These are phyloP conservation scores for Neolamprologus fasciatus DNA, from an alignment of 2,113 vertebrate genomes.

Conservation along the genomic window DNA sequence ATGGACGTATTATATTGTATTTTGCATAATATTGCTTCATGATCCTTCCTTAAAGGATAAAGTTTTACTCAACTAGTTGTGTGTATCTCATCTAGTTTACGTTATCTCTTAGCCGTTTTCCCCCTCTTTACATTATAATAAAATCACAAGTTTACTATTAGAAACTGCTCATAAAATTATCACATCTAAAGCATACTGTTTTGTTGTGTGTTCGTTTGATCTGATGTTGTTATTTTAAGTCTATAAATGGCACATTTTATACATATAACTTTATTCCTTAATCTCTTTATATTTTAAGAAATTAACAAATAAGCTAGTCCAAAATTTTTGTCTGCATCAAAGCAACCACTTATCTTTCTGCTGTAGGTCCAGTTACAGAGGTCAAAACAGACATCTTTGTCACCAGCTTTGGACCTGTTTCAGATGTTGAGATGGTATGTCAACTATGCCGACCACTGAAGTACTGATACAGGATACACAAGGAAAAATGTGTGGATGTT, in stretches of 20 bases:
- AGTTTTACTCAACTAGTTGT: slow-evolving; percentile 17
- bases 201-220: not conserved
- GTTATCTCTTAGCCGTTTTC: not conserved
- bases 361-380: slow-evolving; percentile 75
- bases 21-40: not conserved
- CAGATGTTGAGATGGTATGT: slow-evolving; percentile 80
- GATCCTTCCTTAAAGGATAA: not conserved
- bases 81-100: not conserved
- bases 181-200: not conserved
- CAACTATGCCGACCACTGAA: not conserved
- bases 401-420: slow-evolving; percentile 80
- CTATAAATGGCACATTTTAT: not conserved
- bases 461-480: not conserved
- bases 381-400: slow-evolving; percentile 82
- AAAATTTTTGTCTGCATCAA: not conserved
- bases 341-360: slow-evolving; percentile 4
- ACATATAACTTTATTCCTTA: not conserved
- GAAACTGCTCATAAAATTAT: not conserved
- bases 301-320: not conserved
- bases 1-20: not conserved
- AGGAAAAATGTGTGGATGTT: not conserved
- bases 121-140: not conserved
- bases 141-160: not conserved
- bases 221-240: not conserved
- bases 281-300: not conserved